Percentiles rank a stretch among this genome's conserved stretches.
These are phyloP conservation scores for Cassiopea andromeda DNA, from an alignment of 30 jellyfish, hydroid and myxozoan species.

Conservation along the genomic window DNA sequence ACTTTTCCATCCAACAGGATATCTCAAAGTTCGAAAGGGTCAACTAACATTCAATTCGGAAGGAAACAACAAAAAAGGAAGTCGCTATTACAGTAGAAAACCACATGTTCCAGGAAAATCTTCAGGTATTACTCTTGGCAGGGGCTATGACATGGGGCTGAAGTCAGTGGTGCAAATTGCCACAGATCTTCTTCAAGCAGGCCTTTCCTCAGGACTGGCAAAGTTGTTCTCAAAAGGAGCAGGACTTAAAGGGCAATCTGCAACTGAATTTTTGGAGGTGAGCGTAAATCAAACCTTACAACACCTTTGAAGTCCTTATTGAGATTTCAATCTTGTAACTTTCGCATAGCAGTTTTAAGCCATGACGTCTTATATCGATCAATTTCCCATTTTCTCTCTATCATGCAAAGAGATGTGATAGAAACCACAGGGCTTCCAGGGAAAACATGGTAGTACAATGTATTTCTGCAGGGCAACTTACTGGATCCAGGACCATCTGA, in stretches of 20 bases:
- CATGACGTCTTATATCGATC: too few relatives aligned
- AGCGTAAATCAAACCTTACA: neutral
- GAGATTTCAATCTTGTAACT: too few relatives aligned
- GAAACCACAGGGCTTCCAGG: too few relatives aligned
- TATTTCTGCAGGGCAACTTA: too few relatives aligned
- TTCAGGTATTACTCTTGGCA: constrained; percentile 82
- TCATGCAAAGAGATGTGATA: too few relatives aligned
- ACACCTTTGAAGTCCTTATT: too few relatives aligned
- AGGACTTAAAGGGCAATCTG: neutral
- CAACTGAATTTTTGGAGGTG: neutral
- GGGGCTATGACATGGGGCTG: constrained; percentile 80
- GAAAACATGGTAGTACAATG: too few relatives aligned
- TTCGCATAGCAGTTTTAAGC: too few relatives aligned
- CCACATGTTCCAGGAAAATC: constrained; percentile 70
- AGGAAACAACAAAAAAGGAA: constrained; percentile 67
- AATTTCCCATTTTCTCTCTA: too few relatives aligned
- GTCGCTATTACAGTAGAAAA: constrained; percentile 69
- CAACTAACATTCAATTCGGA: constrained; percentile 76
- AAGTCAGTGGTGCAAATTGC: constrained; percentile 50
- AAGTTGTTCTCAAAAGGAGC: constrained; percentile 11
- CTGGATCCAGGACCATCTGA: too few relatives aligned
- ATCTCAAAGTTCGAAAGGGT: constrained; percentile 71
- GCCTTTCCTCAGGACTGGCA: constrained; percentile 49
- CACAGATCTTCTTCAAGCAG: constrained; percentile 58
- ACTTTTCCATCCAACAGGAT: neutral